Evolutionary conservation across 2,797 vertebrate genomes (phyloP), one percentile per base, ranked within the genome.

Genomic region (Oryzias dopingdopingensis): DNA sequence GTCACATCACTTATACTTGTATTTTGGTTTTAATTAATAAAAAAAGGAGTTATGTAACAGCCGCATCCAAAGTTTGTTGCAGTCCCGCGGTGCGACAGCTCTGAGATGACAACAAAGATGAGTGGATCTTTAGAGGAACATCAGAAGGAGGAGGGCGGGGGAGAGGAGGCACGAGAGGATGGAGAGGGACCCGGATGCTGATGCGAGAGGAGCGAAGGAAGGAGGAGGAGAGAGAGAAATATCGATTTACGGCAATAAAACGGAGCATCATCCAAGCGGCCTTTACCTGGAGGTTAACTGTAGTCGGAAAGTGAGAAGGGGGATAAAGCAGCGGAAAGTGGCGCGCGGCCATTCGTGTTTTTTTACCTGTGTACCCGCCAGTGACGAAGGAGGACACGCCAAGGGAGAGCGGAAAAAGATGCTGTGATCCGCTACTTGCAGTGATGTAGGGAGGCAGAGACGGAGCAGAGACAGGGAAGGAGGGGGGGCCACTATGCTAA

Each of bases 351-450:
- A 45, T 62, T 62, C 66, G 43, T 72, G 42, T 55, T 52, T 62
- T 58, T 72, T 14, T 51, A 82, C 80, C 77, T 79, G 83, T 60
- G 63, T 61, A 65, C 51, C 70, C 62, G 70, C 84, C 70, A 13
- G 91, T 90, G 86, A 91, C 90, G 82, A 92, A 92, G 83, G 92
- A 93, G 67, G 94, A 93, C 46, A 94, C 91, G 46, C 92, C 94
- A 76, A 85, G 79, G 73, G 87, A 78, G 87, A 90, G 83, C 83
- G 60, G 76, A 77, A 87, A 90, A 61, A 90, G 92, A 92, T 94
- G 93, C 89, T 93, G 89, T 78, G 93, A 93, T 65, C 90, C 90
- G 85, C 92, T 86, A 87, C 92, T 92, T 67, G 91, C 91, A 76
- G 93, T 76, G 91, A 91, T 80, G 81, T 85, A 84, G 86, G 69